Base-by-base conservation (phyloP, 2,797 vertebrate genomes). In the Anguilla pacifica region DNA sequence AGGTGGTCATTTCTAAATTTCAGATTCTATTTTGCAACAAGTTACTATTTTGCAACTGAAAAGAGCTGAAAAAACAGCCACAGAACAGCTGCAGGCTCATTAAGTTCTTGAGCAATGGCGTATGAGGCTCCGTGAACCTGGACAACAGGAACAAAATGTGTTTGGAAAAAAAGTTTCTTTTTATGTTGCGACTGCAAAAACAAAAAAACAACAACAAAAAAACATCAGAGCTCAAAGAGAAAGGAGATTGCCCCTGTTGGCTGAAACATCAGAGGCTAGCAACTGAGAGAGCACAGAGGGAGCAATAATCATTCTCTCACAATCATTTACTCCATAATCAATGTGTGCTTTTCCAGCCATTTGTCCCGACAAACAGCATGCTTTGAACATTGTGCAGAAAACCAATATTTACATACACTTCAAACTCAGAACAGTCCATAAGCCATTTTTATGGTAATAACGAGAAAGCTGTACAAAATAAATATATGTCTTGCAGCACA, bases 371-470 rank as follows among this genome's bases (percentile, higher is more conserved):
- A 64, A 70, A 59, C 46, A 22, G 46, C 61, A 28, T 11, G 86
- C 43, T 53, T 17, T 72, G 25, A 88, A 59, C 25, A 74, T 1
- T 28, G 87, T 19, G 35, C 39, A 61, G 9, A 88, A 61, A 74
- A 46, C 83, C 67, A 79, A 88, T 85, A 88, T 85, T 88, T 88
- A 85, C 74, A 59, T 67, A 25, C 35, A 31, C 35, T 61, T 19
- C 64, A 77, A 64, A 84, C 49, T 46, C 67, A 35, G 49, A 51
- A 46, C 6, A 51, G 57, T 31, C n/a, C 22, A 87, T 57, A 46
- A 84, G 70, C 46, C 49, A 39, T 6, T 15, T 81, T 59, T 51
- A 28, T 35, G 28, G 7, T 70, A 53, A 55, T 28, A 46, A 28
- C 35, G 25, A 43, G 79, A 51, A 49, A 83, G 57, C 31, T 19